Evolutionary conservation across 2,113 vertebrate genomes (phyloP).

Genomic region (Colossoma macropomum): DNA sequence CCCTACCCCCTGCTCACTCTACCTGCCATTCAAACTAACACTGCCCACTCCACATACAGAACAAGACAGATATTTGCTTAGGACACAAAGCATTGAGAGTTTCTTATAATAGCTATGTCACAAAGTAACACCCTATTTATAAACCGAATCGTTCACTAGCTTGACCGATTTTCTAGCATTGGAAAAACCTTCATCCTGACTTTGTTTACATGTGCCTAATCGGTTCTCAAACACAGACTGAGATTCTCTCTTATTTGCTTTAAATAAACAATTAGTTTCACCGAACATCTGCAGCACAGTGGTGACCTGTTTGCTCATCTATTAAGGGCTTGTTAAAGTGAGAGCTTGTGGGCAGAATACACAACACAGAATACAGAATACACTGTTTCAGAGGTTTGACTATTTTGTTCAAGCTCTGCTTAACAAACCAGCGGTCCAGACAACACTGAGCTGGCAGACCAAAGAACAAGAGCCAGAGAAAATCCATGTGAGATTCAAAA

Average conservation of each 20-base stretch:
- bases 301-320: conserved; percentile 33
- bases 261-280: conserved; percentile 12
- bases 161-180: neutral
- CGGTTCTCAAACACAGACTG: neutral
- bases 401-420: neutral
- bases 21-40: conserved; percentile 49
- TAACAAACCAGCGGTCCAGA: neutral
- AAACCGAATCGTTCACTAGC: neutral
- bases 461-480: neutral
- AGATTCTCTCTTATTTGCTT: conserved; percentile 16
- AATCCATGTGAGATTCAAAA: neutral
- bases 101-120: neutral
- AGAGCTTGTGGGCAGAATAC: conserved; percentile 15
- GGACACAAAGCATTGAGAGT: neutral
- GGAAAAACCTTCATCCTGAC: neutral
- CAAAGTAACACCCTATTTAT: neutral
- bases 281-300: conserved; percentile 30
- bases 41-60: conserved; percentile 32
- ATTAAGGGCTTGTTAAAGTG: neutral
- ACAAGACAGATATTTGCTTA: conserved; percentile 6
- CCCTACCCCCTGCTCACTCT: conserved; percentile 45
- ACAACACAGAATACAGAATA: no score
- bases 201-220: neutral
- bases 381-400: neutral
- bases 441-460: neutral